Conservation (phyloP, 2,797 vertebrate species). For the Microctenopoma stevenorrisi region DNA sequence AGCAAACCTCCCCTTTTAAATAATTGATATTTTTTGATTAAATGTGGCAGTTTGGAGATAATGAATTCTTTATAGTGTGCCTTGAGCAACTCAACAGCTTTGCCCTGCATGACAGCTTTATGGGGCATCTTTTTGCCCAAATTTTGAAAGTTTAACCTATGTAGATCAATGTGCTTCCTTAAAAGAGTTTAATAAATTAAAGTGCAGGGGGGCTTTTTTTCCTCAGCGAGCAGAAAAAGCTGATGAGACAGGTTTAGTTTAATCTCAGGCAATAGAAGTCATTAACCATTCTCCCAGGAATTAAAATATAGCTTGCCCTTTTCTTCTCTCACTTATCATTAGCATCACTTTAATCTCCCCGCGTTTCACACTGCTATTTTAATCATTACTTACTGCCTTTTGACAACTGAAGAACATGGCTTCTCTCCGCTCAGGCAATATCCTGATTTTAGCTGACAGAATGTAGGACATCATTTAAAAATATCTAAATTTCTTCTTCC, state of each 20-base stretch:
- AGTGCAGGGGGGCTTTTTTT: slow-evolving; percentile 98
- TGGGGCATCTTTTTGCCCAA: slow-evolving; percentile 92
- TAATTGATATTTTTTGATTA: slow-evolving; percentile 98
- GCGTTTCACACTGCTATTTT: slow-evolving; percentile 99
- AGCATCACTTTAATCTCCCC: slow-evolving; percentile 99
- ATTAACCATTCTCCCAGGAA: slow-evolving; percentile 99
- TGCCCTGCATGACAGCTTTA: slow-evolving; percentile 93
- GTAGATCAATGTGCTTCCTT: slow-evolving; percentile 99
- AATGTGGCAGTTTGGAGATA: slow-evolving; percentile 92
- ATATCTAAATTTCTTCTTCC: slow-evolving; percentile 95
- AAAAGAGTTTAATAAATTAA: slow-evolving; percentile 99
- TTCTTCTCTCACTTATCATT: slow-evolving; percentile 99
- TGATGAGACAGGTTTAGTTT: slow-evolving; percentile 99
- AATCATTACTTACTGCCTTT: slow-evolving; percentile 99
- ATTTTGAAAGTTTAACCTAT: slow-evolving; percentile 99
- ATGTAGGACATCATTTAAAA: slow-evolving; percentile 99
- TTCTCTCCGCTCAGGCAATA: slow-evolving; percentile 99
- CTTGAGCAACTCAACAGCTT: slow-evolving; percentile 94
- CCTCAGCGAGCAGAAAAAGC: slow-evolving; percentile 98
- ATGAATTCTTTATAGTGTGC: slow-evolving; percentile 93
- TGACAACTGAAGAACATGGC: slow-evolving; percentile 99
- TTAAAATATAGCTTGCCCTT: slow-evolving; percentile 99
- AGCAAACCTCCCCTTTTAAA: slow-evolving; percentile 91
- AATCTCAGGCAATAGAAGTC: slow-evolving; percentile 99
- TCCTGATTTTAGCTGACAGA: slow-evolving; percentile 99